A percentile compares a stretch with the other conserved stretches of the same genome.
Conservation (phyloP, 2,113 vertebrate species). For the Zapornia atra region DNA sequence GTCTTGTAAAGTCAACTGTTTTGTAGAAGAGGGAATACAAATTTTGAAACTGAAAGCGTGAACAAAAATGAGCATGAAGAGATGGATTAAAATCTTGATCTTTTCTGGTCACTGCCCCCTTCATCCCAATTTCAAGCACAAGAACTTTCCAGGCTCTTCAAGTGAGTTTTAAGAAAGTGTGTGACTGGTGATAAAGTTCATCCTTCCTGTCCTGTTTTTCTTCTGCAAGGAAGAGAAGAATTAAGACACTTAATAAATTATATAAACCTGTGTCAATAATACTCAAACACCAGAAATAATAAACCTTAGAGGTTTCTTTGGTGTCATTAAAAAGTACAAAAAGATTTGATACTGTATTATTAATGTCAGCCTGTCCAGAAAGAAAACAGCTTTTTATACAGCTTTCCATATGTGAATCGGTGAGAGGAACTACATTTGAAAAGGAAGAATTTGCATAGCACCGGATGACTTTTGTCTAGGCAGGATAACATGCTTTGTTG, state of each 20-base stretch:
- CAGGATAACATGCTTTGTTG: not conserved
- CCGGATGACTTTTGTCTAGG: not conserved
- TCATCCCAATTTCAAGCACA: not conserved
- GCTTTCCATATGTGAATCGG: not conserved
- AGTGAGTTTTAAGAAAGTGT: not conserved
- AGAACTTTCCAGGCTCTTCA: not conserved
- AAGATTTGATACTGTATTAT: not conserved
- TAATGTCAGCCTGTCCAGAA: not conserved
- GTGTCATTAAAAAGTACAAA: not conserved
- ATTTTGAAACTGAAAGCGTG: not conserved
- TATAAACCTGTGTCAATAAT: not conserved
- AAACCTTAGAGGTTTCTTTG: not conserved
- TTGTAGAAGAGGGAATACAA: not conserved
- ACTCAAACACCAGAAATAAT: not conserved
- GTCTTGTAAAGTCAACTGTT: not conserved
- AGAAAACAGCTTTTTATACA: not conserved
- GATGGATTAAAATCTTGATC: not conserved
- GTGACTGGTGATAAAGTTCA: not conserved
- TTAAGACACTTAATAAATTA: not conserved
- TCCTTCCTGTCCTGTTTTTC: not conserved
- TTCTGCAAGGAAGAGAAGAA: not conserved
- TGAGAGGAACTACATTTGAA: not conserved
- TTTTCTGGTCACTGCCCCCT: not conserved
- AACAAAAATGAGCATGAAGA: not conserved
- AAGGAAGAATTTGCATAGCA: not conserved